Percentiles rank a stretch among this genome's conserved stretches.
These are phyloP conservation scores for Neodontobutis hainanensis DNA, from an alignment of 2,113 vertebrate species.

Conservation along the genomic window DNA sequence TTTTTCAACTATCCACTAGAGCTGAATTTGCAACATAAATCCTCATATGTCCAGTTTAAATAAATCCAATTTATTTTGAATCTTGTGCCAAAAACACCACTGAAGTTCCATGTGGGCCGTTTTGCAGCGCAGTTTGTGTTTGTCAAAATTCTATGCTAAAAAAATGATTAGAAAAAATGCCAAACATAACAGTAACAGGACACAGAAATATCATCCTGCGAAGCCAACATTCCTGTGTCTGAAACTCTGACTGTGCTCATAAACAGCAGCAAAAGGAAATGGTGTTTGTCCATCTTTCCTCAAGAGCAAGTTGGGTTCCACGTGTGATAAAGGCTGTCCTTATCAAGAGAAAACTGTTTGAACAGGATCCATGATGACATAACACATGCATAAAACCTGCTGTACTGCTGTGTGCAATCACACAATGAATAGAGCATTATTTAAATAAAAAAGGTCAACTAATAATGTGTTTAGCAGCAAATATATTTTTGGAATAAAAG, in stretches of 20 bases:
- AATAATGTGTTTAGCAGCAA: no score
- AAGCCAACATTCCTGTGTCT: conserved; percentile 32
- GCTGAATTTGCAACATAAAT: conserved; percentile 32
- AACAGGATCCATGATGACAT: conserved; percentile 39
- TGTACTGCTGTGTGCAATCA: conserved; percentile 43
- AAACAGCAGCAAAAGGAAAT: conserved; percentile 1
- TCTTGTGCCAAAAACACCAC: conserved; percentile 22
- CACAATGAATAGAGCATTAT: no score
- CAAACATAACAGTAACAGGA: conserved; percentile 36
- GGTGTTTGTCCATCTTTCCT: conserved; percentile 16
- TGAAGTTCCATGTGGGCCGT: neutral
- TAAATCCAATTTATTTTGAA: conserved; percentile 40
- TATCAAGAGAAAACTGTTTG: conserved; percentile 28
- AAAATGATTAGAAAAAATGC: conserved; percentile 3
- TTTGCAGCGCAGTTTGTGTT: conserved; percentile 19
- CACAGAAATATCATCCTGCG: conserved; percentile 23
- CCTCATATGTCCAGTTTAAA: conserved; percentile 26
- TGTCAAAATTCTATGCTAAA: conserved; percentile 22
- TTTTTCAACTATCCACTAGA: conserved; percentile 10
- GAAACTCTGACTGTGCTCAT: neutral
- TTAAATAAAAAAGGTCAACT: no score
- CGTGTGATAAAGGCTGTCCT: conserved; percentile 7
- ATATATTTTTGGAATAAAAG: no score
- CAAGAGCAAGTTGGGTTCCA: conserved; percentile 2
- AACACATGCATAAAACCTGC: conserved; percentile 49